These are phyloP conservation scores for Sphaerophoria taeniata DNA, from an alignment of 2,888 invertebrate species.

Conservation along the genomic window DNA sequence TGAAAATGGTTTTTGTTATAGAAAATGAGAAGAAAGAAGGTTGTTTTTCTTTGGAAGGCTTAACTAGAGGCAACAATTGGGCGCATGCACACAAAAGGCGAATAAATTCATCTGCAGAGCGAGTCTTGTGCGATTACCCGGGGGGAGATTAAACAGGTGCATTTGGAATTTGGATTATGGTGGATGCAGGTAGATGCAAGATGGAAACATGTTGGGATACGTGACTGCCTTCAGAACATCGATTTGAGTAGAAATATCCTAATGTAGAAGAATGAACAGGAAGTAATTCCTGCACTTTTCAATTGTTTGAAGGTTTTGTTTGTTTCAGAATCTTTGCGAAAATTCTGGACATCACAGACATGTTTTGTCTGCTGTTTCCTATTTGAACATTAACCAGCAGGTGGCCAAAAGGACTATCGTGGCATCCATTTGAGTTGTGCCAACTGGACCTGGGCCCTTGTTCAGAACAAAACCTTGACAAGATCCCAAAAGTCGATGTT, in stretches of 20 bases:
- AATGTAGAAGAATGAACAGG: neutral
- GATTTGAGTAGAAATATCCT: no score
- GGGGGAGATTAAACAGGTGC: constrained; percentile 56
- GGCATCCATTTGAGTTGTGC: no score
- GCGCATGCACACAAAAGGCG: constrained; percentile 27
- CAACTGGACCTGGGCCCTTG: no score
- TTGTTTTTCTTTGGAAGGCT: constrained; percentile 42
- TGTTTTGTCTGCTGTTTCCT: no score
- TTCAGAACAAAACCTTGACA: no score
- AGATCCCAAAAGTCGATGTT: no score
- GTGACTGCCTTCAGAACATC: neutral
- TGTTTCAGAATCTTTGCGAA: no score
- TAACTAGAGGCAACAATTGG: constrained; percentile 27
- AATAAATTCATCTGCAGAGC: constrained; percentile 6
- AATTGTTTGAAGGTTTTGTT: no score
- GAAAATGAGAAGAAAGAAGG: constrained; percentile 4
- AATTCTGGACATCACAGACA: no score
- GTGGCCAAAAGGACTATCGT: no score
- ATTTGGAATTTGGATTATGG: constrained; percentile 6
- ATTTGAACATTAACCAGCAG: no score
- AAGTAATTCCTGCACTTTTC: neutral
- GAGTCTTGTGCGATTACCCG: neutral
- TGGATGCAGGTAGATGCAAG: constrained; percentile 40
- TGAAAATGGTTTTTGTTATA: constrained; percentile 3
- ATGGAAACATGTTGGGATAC: neutral